These are phyloP conservation scores for Acrocephalus kingi DNA, from an alignment of 2,113 vertebrate species.

Conservation along the genomic window DNA sequence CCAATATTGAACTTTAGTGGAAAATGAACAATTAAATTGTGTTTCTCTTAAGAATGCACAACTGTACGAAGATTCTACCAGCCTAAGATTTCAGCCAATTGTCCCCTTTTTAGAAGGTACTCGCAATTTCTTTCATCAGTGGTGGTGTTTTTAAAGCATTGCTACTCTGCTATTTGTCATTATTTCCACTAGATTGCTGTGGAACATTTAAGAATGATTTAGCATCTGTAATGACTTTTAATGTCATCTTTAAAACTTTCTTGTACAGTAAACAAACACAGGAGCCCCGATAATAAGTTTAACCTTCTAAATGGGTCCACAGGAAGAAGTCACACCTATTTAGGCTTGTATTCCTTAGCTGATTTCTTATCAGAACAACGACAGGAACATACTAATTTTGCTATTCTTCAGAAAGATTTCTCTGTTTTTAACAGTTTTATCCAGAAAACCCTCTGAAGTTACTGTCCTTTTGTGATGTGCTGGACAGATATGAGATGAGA, in stretches of 20 bases:
- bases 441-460: neutral
- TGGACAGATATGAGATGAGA: neutral
- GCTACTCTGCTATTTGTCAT: neutral
- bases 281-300: neutral
- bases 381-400: neutral
- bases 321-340: conserved; percentile 64
- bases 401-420: neutral
- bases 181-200: neutral
- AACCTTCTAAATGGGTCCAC: conserved; percentile 75
- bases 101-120: neutral
- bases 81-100: neutral
- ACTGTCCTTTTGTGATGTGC: neutral
- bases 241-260: neutral
- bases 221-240: neutral
- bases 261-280: neutral
- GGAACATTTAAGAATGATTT: neutral
- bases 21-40: neutral
- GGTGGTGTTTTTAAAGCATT: neutral
- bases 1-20: neutral
- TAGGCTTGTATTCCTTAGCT: neutral
- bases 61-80: neutral
- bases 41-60: neutral
- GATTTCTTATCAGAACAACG: neutral
- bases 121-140: accelerated
- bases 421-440: neutral